Evolutionary conservation across 1,140 invertebrate species (phyloP), one percentile per base, ranked within the genome.

Genomic region (Dinoponera quadriceps): DNA sequence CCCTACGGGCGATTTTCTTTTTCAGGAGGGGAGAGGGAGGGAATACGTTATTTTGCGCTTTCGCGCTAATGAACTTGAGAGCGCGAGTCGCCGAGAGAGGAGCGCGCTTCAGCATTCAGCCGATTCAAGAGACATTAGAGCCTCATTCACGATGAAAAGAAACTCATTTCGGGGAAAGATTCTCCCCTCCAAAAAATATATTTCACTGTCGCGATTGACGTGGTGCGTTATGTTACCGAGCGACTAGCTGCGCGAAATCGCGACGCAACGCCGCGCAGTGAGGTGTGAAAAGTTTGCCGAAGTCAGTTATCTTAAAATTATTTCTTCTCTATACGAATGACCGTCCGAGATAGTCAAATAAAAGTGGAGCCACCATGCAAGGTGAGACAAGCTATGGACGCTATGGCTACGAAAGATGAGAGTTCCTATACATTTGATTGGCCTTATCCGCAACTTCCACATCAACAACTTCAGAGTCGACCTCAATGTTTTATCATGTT

Each of bases 21-120:
- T 55, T 14, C 18, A 49, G 55, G n/a, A 18, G 5, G 33, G 13
- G 29, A 1, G 11, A 33, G 7, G 5, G 14, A 9, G 29, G 13
- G 14, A 44, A 69, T 57, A 38, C 51, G 9, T 16, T 80, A 57
- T 29, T 78, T 44, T 75, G 18, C 54, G 20, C 33, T 68, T 57
- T 55, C 22, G 65, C 22, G 65, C 33, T 80, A 71, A 78, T 55
- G 75, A 80, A 80, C 25, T 80, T n/a, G 18, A 38, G 57, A 38
- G 57, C 29, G 25, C 16, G 57, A 71, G 71, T 71, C 69, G 33
- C 11, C 13, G n/a, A 33, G 29, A 80, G 57, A 69, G 33, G 14
- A 69, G 59, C 11, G 9, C 11, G 9, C 33, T 57, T 27, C 22
- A 27, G 22, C 20, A 44, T 71, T 27, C 51, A 69, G 18, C 4